Conservation (phyloP, 2,113 vertebrate species). For the Malaclemys terrapin region DNA sequence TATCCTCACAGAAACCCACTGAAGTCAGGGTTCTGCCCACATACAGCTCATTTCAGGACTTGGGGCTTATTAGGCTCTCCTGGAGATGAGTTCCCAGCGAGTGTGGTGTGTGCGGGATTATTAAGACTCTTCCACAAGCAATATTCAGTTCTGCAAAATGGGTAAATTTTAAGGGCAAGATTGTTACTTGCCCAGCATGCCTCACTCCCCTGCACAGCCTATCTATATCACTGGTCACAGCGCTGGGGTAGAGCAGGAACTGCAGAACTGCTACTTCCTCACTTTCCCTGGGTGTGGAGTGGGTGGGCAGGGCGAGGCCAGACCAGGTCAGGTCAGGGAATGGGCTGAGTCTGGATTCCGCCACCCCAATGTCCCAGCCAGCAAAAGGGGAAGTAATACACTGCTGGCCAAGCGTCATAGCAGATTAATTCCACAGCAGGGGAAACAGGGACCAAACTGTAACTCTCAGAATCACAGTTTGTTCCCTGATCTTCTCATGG, state of each 20-base stretch:
- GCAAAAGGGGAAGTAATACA: neutral
- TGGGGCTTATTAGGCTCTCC: neutral
- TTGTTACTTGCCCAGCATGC: rapidly evolving
- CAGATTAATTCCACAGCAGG: slow-evolving; percentile 56
- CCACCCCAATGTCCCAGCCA: neutral
- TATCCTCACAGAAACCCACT: neutral
- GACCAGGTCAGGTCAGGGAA: neutral
- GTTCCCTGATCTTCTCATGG: neutral
- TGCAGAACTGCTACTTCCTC: rapidly evolving
- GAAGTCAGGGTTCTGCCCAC: neutral
- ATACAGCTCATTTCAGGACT: neutral
- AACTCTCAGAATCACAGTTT: neutral
- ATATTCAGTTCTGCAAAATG: neutral
- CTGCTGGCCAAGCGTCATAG: slow-evolving; percentile 24
- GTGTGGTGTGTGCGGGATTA: neutral
- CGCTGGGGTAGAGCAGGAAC: neutral
- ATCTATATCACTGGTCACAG: neutral
- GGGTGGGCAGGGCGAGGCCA: neutral
- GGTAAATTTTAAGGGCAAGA: neutral
- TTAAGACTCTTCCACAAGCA: neutral
- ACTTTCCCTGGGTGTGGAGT: neutral
- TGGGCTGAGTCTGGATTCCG: neutral
- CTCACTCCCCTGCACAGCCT: neutral
- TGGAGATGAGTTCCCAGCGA: neutral
- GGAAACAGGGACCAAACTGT: slow-evolving; percentile 42